A percentile compares a stretch with the other conserved stretches of the same genome.
These are phyloP conservation scores for Eupithecia exiguata DNA, from an alignment of 2,888 invertebrate genomes.

Conservation along the genomic window DNA sequence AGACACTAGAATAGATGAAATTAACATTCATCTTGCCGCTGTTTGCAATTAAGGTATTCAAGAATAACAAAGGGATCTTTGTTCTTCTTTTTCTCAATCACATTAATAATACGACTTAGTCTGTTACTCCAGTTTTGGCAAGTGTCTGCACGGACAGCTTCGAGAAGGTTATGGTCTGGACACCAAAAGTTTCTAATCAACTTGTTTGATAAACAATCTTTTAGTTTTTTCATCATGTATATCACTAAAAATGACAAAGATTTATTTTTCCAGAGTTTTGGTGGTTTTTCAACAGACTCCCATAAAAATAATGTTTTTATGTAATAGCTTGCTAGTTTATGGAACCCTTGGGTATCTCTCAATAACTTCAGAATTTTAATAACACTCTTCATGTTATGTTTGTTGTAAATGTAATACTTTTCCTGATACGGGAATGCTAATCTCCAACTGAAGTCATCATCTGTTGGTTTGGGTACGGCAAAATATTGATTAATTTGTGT, in stretches of 20 bases:
- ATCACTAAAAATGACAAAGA: constrained; percentile 60
- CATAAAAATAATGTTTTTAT: constrained; percentile 69
- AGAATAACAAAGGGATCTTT: constrained; percentile 49
- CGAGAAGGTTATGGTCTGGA: constrained; percentile 60
- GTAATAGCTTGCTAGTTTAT: constrained; percentile 65
- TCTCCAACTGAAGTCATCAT: constrained; percentile 64
- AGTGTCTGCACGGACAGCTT: constrained; percentile 58
- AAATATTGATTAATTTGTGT: constrained; percentile 57
- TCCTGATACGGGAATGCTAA: constrained; percentile 69
- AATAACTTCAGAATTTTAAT: constrained; percentile 63
- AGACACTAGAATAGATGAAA: not conserved
- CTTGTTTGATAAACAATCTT: constrained; percentile 51
- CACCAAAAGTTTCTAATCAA: constrained; percentile 66
- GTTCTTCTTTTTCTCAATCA: constrained; percentile 53
- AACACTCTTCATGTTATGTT: constrained; percentile 62
- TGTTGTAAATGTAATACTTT: constrained; percentile 55
- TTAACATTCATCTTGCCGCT: not conserved
- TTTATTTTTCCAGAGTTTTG: constrained; percentile 58
- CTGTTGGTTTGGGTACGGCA: constrained; percentile 66
- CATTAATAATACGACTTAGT: constrained; percentile 54
- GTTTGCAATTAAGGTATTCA: constrained; percentile 42
- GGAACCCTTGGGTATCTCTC: constrained; percentile 64
- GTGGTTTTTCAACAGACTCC: constrained; percentile 53
- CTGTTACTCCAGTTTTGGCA: constrained; percentile 63
- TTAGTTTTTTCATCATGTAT: constrained; percentile 61